Percentiles rank a stretch among this genome's conserved stretches.
phyloP scores from a whole-genome alignment of 2,888 invertebrate genomes.

The Brachyptera risi region DNA sequence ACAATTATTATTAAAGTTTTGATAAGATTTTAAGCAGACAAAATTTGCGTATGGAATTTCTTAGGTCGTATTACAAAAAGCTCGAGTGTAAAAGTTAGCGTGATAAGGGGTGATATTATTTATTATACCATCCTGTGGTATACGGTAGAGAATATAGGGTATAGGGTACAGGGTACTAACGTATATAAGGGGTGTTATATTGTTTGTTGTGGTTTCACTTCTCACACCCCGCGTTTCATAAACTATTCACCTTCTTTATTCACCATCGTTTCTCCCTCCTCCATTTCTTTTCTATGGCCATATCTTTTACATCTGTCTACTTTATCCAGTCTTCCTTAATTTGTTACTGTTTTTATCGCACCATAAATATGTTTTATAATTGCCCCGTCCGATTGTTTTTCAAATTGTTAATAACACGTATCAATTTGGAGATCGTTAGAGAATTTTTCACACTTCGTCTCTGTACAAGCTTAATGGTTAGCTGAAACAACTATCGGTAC shows the following conservation, averaged over 20 bases:
- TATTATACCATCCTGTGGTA: slow-evolving; percentile 19
- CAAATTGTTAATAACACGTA: not conserved
- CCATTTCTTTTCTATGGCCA: too few relatives aligned
- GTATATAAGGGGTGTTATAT: slow-evolving; percentile 18
- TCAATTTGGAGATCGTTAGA: not conserved
- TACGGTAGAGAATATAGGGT: too few relatives aligned
- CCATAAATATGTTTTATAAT: not conserved
- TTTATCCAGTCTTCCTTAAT: not conserved
- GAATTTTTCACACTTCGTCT: not conserved
- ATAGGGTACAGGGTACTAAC: too few relatives aligned
- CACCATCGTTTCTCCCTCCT: slow-evolving; percentile 5
- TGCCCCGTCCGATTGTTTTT: not conserved
- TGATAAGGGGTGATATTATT: slow-evolving; percentile 18
- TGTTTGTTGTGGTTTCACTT: slow-evolving; percentile 20
- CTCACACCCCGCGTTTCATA: slow-evolving; percentile 16
- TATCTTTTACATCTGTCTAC: not conserved
- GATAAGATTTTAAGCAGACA: slow-evolving; percentile 18
- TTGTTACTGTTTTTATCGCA: not conserved
- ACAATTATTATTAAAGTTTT: slow-evolving; percentile 23
- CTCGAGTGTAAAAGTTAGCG: slow-evolving; percentile 14
- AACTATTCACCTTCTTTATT: slow-evolving; percentile 20
- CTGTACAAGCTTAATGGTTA: not conserved
- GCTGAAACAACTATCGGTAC: too few relatives aligned
- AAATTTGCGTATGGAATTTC: slow-evolving; percentile 21
- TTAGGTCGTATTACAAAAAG: slow-evolving; percentile 17